Conservation (phyloP, 2,113 vertebrate genomes). For the Melanerpes formicivorus region DNA sequence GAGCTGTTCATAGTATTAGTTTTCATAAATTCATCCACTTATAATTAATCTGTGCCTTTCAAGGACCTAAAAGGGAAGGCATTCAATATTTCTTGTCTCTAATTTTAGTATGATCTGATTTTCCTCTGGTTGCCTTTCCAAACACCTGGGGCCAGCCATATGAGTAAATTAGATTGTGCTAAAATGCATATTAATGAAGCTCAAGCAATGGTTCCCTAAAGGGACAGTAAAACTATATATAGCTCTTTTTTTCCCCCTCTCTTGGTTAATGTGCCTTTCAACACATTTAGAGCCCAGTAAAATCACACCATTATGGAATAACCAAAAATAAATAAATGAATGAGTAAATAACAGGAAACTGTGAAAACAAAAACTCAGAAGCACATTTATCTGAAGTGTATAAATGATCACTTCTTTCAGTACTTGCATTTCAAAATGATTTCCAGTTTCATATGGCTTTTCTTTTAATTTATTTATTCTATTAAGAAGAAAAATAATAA, state of each 20-base stretch:
- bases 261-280: conserved; percentile 57
- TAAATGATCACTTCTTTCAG: neutral
- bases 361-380: neutral
- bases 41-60: conserved; percentile 74
- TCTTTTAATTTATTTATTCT: neutral
- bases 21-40: conserved; percentile 64
- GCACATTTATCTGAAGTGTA: neutral
- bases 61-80: conserved; percentile 68
- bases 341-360: neutral
- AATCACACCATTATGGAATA: neutral
- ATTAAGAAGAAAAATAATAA: neutral
- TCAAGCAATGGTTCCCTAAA: conserved; percentile 68
- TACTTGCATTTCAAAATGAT: neutral
- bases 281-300: conserved; percentile 39
- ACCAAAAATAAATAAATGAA: neutral
- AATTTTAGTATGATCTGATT: conserved; percentile 76
- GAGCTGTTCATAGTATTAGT: conserved; percentile 23
- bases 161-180: conserved; percentile 78
- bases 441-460: neutral
- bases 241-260: conserved; percentile 18
- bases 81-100: conserved; percentile 68
- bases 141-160: conserved; percentile 74
- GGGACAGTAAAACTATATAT: conserved; percentile 68
- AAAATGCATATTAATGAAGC: conserved; percentile 79
- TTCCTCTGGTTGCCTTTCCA: conserved; percentile 72